Conservation (phyloP, 2,113 vertebrate species). For the Atherinomorus stipes region DNA sequence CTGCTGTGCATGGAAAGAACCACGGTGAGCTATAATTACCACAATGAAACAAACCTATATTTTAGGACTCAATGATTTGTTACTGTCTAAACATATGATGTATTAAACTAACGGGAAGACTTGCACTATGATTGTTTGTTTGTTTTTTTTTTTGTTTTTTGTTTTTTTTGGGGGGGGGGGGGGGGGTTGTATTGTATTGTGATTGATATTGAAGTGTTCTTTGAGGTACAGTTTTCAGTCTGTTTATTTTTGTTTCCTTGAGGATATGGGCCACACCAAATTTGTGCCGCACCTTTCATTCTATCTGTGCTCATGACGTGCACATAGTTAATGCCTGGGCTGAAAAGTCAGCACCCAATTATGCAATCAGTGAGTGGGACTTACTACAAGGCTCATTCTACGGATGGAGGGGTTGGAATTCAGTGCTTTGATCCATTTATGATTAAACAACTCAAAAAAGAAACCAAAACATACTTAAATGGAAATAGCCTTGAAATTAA, state of each 20-base stretch:
- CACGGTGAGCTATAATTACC: conserved; percentile 55
- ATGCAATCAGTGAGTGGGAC: conserved; percentile 50
- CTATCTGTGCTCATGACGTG: conserved; percentile 18
- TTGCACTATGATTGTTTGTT: neutral
- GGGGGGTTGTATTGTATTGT: conserved; percentile 1
- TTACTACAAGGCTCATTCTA: conserved; percentile 25
- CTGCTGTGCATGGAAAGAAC: conserved; percentile 40
- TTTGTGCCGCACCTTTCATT: conserved; percentile 29
- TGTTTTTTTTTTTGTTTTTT: neutral
- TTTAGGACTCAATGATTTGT: conserved; percentile 55
- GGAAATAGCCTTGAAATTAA: conserved; percentile 31
- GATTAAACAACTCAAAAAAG: conserved; percentile 32
- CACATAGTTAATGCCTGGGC: conserved; percentile 8
- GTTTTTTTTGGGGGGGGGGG: too few species aligned
- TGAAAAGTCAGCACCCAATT: conserved; percentile 58
- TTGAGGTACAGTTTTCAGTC: neutral
- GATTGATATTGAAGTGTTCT: neutral
- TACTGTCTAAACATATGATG: conserved; percentile 44
- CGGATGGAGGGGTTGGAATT: conserved; percentile 5
- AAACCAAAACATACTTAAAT: conserved; percentile 42
- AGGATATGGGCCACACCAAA: neutral
- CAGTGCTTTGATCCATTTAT: conserved; percentile 18
- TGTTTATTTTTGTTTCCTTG: conserved; percentile 7
- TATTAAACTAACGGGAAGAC: conserved; percentile 6
- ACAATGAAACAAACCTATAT: conserved; percentile 53